Percentiles rank a stretch among this genome's conserved stretches.
phyloP scores from a whole-genome alignment of 2,797 vertebrate genomes.

The Craterocephalus amniculus region DNA sequence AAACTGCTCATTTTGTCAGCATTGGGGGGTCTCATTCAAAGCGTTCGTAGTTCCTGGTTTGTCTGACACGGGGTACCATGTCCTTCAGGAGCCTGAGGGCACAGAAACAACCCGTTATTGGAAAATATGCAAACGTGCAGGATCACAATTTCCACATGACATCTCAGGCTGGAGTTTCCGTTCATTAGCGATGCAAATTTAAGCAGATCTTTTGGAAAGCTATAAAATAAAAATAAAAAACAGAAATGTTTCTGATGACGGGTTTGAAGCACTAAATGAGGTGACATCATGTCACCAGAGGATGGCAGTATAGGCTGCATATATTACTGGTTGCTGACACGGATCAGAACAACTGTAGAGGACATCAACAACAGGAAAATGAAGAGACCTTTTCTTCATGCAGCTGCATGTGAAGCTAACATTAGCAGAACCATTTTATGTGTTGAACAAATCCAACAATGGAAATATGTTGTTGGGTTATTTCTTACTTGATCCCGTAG shows the following conservation, averaged over 20 bases:
- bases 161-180: neutral
- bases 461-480: too few species aligned
- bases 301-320: neutral
- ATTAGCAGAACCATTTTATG: neutral
- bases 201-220: neutral
- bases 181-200: neutral
- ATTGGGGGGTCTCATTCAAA: constrained; percentile 87
- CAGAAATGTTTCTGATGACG: too few species aligned
- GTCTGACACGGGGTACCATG: constrained; percentile 93
- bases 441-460: too few species aligned
- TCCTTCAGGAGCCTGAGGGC: constrained; percentile 89
- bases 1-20: constrained; percentile 13
- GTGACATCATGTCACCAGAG: neutral
- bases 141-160: neutral
- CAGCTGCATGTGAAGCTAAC: neutral
- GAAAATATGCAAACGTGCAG: neutral
- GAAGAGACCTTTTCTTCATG: neutral
- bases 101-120: constrained; percentile 31
- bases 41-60: constrained; percentile 95
- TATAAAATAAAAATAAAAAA: neutral
- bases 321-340: neutral
- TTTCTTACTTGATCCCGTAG: constrained; percentile 93
- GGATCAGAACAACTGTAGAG: neutral
- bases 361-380: neutral
- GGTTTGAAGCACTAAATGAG: too few species aligned